Evolutionary conservation across 37 sponge, comb jelly and placozoan species (phyloP).

Genomic region (Aphrocallistes beatrix): DNA sequence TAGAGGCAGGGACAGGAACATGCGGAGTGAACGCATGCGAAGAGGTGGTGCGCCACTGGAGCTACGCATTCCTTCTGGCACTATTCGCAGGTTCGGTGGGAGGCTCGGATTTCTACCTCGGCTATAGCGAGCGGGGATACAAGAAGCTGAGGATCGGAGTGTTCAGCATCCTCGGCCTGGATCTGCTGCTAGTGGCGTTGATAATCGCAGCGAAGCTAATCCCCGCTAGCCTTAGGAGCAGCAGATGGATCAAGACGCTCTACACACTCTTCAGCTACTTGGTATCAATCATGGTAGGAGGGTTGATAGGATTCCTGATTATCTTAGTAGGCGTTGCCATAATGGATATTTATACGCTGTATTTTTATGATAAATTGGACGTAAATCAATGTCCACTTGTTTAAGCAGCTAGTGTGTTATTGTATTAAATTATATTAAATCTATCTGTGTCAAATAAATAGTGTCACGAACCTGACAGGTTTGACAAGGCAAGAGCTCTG

Average conservation of each 20-base stretch:
- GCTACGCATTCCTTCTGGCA: not conserved
- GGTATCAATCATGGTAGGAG: not conserved
- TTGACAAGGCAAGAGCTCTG: not conserved
- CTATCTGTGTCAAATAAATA: not conserved
- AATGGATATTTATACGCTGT: not conserved
- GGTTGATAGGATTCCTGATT: not conserved
- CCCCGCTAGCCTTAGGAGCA: not conserved
- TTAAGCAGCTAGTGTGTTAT: not conserved
- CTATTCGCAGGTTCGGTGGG: not conserved
- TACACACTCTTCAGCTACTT: not conserved
- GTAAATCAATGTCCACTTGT: not conserved
- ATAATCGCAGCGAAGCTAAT: not conserved
- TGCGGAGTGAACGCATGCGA: not conserved
- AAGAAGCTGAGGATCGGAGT: not conserved
- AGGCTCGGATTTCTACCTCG: not conserved
- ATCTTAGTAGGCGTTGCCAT: not conserved
- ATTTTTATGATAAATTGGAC: not conserved
- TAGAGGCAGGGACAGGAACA: not conserved
- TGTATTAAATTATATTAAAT: not conserved
- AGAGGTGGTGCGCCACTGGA: not conserved
- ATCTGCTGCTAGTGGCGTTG: not conserved
- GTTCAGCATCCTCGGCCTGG: constrained; percentile 3
- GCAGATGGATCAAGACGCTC: not conserved
- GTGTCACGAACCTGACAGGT: not conserved
- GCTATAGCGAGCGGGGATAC: not conserved